These are phyloP conservation scores for Apis laboriosa DNA, from an alignment of 1,140 invertebrate species.

Conservation along the genomic window DNA sequence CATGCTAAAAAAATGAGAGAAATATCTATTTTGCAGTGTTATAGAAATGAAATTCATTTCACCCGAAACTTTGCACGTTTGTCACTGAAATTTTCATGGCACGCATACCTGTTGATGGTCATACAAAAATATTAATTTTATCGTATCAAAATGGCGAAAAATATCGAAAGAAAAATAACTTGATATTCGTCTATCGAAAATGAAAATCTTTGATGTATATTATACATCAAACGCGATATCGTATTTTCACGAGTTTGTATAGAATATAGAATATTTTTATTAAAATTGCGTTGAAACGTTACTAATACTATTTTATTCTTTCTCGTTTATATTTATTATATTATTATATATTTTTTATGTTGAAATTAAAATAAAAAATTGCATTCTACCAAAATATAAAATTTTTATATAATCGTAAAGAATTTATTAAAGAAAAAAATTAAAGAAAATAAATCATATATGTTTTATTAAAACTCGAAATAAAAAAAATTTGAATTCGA, in stretches of 20 bases:
- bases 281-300: too few species aligned
- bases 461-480: background rate
- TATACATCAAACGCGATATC: background rate
- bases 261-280: background rate
- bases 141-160: slow-evolving; percentile 13
- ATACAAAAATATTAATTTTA: slow-evolving; percentile 48
- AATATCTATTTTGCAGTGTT: slow-evolving; percentile 36
- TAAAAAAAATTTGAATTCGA: background rate
- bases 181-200: background rate
- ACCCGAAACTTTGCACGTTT: slow-evolving; percentile 56
- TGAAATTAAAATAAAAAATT: too few species aligned
- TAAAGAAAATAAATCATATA: background rate
- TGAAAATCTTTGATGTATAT: too few species aligned
- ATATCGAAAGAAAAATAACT: background rate
- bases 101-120: slow-evolving; percentile 51
- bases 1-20: slow-evolving; percentile 46
- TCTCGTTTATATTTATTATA: too few species aligned
- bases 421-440: background rate
- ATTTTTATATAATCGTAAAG: background rate
- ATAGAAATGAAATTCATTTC: slow-evolving; percentile 54
- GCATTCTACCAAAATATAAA: too few species aligned
- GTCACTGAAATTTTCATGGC: slow-evolving; percentile 59
- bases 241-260: background rate
- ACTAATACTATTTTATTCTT: too few species aligned
- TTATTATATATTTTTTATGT: too few species aligned